A percentile compares a stretch with the other conserved stretches of the same genome.
These are phyloP conservation scores for Nymphalis c-album DNA, from an alignment of 2,888 invertebrate genomes.

Conservation along the genomic window DNA sequence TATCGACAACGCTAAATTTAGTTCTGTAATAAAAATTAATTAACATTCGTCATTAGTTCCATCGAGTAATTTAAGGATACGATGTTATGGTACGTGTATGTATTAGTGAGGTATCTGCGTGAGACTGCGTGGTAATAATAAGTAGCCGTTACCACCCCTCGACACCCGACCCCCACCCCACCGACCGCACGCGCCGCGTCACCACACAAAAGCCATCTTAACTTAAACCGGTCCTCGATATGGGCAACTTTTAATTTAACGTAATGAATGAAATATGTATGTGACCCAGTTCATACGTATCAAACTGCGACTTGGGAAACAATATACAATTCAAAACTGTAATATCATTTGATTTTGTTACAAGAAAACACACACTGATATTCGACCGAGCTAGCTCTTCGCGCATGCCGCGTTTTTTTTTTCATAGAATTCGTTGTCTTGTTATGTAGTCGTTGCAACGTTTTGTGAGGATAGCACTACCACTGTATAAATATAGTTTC, in stretches of 20 bases:
- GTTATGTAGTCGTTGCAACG: background rate
- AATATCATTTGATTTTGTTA: background rate
- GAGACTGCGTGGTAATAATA: constrained; percentile 62
- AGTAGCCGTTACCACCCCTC: constrained; percentile 62
- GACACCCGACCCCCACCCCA: constrained; percentile 47
- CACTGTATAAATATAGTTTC: background rate
- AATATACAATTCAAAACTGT: constrained; percentile 1
- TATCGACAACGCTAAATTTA: background rate
- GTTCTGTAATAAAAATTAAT: constrained; percentile 5
- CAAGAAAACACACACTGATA: constrained; percentile 17
- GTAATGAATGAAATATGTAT: constrained; percentile 45
- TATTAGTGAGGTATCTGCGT: constrained; percentile 59
- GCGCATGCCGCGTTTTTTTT: constrained; percentile 15
- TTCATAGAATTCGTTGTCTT: constrained; percentile 4
- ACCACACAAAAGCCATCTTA: constrained; percentile 52
- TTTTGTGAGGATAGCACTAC: background rate
- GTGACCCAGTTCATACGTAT: constrained; percentile 38
- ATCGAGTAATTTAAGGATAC: constrained; percentile 15
- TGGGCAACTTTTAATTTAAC: constrained; percentile 46
- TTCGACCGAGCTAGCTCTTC: constrained; percentile 9
- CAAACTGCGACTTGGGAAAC: constrained; percentile 5
- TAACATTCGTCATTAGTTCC: constrained; percentile 20
- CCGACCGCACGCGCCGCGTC: constrained; percentile 54
- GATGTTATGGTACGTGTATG: constrained; percentile 26
- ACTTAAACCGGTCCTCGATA: constrained; percentile 46